Evolutionary conservation across 2,888 invertebrate genomes (phyloP), one percentile per base, ranked within the genome.

Genomic region (Clitarchus hookeri): DNA sequence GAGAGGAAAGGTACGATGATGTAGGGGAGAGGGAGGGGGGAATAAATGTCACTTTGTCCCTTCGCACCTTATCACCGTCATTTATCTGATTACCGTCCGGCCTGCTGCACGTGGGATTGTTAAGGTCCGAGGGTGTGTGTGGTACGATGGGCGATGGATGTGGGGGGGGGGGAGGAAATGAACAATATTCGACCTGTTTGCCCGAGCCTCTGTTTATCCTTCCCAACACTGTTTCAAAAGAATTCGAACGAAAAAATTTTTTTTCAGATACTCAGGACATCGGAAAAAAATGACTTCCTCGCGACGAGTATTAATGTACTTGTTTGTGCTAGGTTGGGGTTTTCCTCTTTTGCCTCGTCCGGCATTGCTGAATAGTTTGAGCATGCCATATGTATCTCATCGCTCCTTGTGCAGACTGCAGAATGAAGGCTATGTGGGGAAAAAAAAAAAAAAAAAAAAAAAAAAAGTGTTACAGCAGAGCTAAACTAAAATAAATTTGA

Each of bases 41-140:
- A 65, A 65, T 65, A 65, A 65, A 65, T 65, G 65, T 65, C 65
- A 65, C 65, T 65, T 6, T 65, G 65, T 65, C 65, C 65, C 65
- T 65, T 82, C 82, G 27, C 13, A 36, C 82, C 82, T 44, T 82
- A 82, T 82, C 82, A 36, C 19, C 27, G 36, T 44, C 82, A 82
- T 82, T 82, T 44, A 82, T 82, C 82, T 82, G 82, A 82, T 82
- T 82, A 82, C 44, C 8, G 82, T 82, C 36, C 23, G 36, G 36
- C 44, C 82, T 27, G 82, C 27, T 82, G 82, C 82, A 82, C 44
- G 27, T 65, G 65, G 65, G 65, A 65, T 65, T 65, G 65, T 65
- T 23, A 65, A 65, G n/a, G 65, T 65, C 36, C 4, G 36, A 36
- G 36, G 36, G 36, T 4, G 36, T n/a, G n/a, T 36, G 4, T 36